A percentile compares a stretch with the other conserved stretches of the same genome.
These are phyloP conservation scores for Umimayanthus chanpuru DNA, from an alignment of 92 coral and sea anemone species.

Conservation along the genomic window DNA sequence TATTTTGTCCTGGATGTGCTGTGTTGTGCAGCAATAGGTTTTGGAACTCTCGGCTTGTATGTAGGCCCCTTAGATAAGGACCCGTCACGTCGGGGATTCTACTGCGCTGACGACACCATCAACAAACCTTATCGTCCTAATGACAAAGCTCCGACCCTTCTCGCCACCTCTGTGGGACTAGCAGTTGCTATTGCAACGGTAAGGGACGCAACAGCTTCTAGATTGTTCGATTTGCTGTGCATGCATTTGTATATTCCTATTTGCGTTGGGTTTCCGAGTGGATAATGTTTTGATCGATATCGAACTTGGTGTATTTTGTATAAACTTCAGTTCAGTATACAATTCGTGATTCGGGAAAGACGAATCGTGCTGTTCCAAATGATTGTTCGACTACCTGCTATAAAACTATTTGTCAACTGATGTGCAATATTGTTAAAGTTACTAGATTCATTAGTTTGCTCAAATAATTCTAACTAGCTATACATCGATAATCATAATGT, in stretches of 20 bases:
- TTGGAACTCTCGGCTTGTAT: constrained; percentile 33
- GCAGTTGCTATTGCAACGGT: constrained; percentile 35
- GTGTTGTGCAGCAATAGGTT: constrained; percentile 33
- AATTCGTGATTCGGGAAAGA: background rate
- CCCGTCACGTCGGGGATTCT: constrained; percentile 90
- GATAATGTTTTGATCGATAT: no score
- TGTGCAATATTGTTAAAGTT: background rate
- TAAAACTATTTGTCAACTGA: background rate
- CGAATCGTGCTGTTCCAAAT: background rate
- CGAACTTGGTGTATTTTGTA: no score
- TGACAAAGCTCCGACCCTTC: constrained; percentile 31
- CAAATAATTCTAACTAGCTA: no score
- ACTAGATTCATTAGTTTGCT: background rate
- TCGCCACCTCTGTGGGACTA: constrained; percentile 9
- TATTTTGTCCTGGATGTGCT: constrained; percentile 21
- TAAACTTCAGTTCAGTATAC: background rate
- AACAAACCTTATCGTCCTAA: constrained; percentile 77
- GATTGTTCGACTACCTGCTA: background rate
- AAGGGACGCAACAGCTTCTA: background rate
- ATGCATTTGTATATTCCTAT: background rate
- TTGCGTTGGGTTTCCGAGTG: background rate
- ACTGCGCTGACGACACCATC: constrained; percentile 89
- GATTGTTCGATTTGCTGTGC: background rate
- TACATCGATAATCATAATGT: no score
- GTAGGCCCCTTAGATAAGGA: constrained; percentile 18